Percentiles rank a stretch among this genome's conserved stretches.
These are phyloP conservation scores for Serrognathus titanus DNA, from an alignment of 2,888 invertebrate genomes.

Conservation along the genomic window DNA sequence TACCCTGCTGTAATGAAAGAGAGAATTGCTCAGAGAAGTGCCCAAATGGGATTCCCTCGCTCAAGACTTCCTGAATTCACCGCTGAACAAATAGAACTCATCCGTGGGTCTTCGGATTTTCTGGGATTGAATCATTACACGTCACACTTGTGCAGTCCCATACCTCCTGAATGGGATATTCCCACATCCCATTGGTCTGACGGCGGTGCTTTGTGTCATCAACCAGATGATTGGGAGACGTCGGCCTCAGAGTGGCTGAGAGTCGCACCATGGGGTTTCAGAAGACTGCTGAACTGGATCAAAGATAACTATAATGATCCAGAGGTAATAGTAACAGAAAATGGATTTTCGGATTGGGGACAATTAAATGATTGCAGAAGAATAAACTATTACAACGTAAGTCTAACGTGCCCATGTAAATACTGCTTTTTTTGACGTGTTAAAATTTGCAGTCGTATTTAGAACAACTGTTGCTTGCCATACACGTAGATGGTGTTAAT, in stretches of 20 bases:
- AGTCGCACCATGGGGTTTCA: slow-evolving; percentile 59
- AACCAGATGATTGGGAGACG: slow-evolving; percentile 53
- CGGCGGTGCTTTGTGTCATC: slow-evolving; percentile 40
- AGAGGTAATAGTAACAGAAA: slow-evolving; percentile 54
- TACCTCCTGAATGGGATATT: slow-evolving; percentile 29
- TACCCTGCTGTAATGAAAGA: slow-evolving; percentile 65
- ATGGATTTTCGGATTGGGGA: slow-evolving; percentile 52
- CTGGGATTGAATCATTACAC: slow-evolving; percentile 76
- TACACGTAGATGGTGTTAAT: slow-evolving; percentile 47
- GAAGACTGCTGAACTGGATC: slow-evolving; percentile 52
- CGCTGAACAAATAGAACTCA: slow-evolving; percentile 55
- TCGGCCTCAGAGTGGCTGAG: slow-evolving; percentile 43
- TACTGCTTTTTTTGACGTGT: background rate
- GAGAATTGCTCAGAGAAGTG: slow-evolving; percentile 56
- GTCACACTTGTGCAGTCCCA: slow-evolving; percentile 35
- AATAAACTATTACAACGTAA: slow-evolving; percentile 23
- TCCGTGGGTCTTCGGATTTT: slow-evolving; percentile 65
- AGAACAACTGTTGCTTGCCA: slow-evolving; percentile 27
- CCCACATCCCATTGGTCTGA: slow-evolving; percentile 46
- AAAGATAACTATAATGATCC: slow-evolving; percentile 35
- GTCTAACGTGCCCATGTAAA: background rate
- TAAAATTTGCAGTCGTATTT: slow-evolving; percentile 28
- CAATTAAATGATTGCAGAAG: slow-evolving; percentile 37
- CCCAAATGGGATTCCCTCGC: slow-evolving; percentile 54
- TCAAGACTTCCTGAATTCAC: slow-evolving; percentile 65